A percentile compares a stretch with the other conserved stretches of the same genome.
phyloP scores from a whole-genome alignment of 2,113 vertebrate genomes.

The Columba livia region DNA sequence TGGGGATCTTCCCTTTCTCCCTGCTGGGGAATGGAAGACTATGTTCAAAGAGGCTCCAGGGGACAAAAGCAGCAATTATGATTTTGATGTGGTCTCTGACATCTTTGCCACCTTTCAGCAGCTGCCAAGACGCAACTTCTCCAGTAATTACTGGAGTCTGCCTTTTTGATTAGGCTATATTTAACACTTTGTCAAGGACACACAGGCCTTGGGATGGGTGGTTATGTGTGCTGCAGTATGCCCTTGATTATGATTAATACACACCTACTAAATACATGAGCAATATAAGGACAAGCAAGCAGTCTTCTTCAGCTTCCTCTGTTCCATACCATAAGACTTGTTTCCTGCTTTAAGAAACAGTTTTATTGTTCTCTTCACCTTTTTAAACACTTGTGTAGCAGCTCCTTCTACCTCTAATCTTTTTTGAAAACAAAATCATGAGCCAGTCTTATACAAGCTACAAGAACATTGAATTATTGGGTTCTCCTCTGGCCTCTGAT shows the following conservation, averaged over 20 bases:
- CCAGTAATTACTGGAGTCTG: neutral
- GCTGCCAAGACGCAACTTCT: neutral
- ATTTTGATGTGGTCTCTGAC: neutral
- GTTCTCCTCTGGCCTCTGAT: neutral
- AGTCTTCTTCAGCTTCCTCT: neutral
- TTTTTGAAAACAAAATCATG: neutral
- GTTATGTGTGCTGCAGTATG: neutral
- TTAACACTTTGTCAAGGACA: slow-evolving; percentile 39
- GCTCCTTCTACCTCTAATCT: neutral
- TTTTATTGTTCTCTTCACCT: neutral
- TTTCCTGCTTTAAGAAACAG: neutral
- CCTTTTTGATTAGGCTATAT: slow-evolving; percentile 14
- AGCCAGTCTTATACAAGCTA: neutral
- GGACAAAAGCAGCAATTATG: neutral
- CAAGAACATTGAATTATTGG: neutral
- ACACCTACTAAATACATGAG: neutral
- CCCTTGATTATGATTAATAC: neutral
- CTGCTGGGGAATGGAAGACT: neutral
- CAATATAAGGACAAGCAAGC: neutral
- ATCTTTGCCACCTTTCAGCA: neutral
- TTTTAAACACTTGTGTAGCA: neutral
- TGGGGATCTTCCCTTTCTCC: neutral
- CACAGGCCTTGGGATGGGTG: neutral
- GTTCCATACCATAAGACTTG: neutral
- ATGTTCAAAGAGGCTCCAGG: neutral